Percentiles rank a stretch among this genome's conserved stretches.
phyloP scores from a whole-genome alignment of 2,113 vertebrate genomes.

The Urocynchramus pylzowi region DNA sequence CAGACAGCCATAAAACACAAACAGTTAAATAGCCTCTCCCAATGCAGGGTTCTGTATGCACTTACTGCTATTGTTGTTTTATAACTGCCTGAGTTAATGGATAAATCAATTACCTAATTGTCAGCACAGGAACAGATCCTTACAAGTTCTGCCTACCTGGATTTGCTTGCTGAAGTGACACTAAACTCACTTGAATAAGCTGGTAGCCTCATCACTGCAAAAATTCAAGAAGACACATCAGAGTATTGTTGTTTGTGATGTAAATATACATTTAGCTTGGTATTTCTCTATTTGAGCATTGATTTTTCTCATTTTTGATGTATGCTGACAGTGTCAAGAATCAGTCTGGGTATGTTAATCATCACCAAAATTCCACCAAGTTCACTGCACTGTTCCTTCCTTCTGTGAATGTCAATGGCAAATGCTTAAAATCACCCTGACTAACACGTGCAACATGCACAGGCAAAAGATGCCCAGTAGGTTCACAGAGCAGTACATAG shows the following conservation, averaged over 20 bases:
- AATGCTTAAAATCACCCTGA: not conserved
- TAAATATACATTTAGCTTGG: not conserved
- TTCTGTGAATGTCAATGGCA: not conserved
- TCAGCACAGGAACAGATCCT: not conserved
- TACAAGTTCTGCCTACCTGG: not conserved
- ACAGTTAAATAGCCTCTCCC: constrained; percentile 9
- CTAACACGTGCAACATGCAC: not conserved
- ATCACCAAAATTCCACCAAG: not conserved
- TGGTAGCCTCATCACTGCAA: not conserved
- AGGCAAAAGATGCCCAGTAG: not conserved
- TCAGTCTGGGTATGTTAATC: not conserved
- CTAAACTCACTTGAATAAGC: not conserved
- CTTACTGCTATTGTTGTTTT: constrained; percentile 31
- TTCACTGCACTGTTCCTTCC: not conserved
- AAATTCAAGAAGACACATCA: not conserved
- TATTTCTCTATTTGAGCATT: not conserved
- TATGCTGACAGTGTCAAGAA: not conserved
- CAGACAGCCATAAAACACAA: constrained; percentile 47
- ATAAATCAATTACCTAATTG: constrained; percentile 45
- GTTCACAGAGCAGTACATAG: not conserved
- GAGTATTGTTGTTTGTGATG: not conserved
- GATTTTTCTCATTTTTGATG: not conserved
- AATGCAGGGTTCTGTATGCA: not conserved
- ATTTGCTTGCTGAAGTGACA: not conserved
- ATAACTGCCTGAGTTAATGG: constrained; percentile 24